These are phyloP conservation scores for Chloebia gouldiae DNA, from an alignment of 2,113 vertebrate genomes.

Conservation along the genomic window DNA sequence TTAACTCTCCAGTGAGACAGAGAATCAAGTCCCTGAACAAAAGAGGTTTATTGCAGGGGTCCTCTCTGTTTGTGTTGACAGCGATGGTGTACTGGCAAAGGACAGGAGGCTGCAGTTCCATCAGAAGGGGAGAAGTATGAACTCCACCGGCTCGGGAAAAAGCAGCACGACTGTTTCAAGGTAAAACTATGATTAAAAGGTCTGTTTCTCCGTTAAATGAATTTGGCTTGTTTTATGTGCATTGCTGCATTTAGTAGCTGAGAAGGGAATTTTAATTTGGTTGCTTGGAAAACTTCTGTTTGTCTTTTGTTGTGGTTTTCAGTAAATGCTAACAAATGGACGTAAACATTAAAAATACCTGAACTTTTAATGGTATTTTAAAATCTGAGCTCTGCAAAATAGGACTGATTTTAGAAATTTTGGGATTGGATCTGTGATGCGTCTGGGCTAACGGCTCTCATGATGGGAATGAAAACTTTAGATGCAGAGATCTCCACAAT, in stretches of 20 bases:
- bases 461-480: background rate
- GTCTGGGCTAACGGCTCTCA: background rate
- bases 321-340: conserved; percentile 2
- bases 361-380: background rate
- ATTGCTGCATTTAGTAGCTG: background rate
- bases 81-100: conserved; percentile 83
- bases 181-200: conserved; percentile 67
- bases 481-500: background rate
- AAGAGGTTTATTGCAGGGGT: background rate
- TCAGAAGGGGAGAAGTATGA: conserved; percentile 93
- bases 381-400: background rate
- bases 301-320: conserved; percentile 13
- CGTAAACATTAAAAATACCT: background rate
- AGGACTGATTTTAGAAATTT: background rate
- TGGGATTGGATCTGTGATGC: background rate
- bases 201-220: background rate
- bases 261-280: conserved; percentile 4
- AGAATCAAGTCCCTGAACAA: background rate
- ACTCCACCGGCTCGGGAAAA: conserved; percentile 95
- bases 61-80: conserved; percentile 61
- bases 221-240: background rate
- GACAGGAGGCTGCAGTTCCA: conserved; percentile 89
- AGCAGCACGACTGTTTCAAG: conserved; percentile 95
- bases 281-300: background rate
- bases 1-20: background rate